Conservation (phyloP, 2,797 vertebrate species). For the Kryptolebias ocellatus region DNA sequence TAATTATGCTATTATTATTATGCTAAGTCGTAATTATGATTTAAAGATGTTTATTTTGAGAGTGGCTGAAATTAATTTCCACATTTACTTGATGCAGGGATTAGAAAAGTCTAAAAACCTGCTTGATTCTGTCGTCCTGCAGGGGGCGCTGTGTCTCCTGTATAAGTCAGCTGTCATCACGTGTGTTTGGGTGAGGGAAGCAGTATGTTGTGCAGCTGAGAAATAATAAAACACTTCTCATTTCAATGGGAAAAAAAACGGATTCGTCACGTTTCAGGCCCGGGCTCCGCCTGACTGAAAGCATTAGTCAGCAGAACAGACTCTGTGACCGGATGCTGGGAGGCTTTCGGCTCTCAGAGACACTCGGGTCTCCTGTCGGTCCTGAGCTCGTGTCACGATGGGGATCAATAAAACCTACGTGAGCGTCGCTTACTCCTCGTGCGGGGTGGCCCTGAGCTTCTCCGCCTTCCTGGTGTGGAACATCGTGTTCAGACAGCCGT, state of each 20-base stretch:
- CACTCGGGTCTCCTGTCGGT: not conserved
- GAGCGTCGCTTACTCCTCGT: conserved; percentile 83
- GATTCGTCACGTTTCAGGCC: conserved; percentile 41
- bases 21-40: too few species aligned
- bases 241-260: conserved; percentile 2
- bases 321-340: conserved; percentile 37
- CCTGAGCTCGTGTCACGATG: conserved; percentile 50
- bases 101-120: not conserved
- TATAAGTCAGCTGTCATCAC: fast-evolving
- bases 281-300: not conserved
- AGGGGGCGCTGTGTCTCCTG: conserved; percentile 41
- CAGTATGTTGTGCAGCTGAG: conserved; percentile 8
- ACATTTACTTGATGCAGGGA: too few species aligned
- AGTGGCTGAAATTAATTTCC: too few species aligned
- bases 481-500: conserved; percentile 85
- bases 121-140: conserved; percentile 6
- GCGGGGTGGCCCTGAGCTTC: conserved; percentile 83
- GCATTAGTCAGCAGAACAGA: conserved; percentile 34
- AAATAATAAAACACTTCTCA: not conserved
- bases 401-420: conserved; percentile 78
- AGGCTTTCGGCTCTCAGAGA: not conserved
- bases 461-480: conserved; percentile 91
- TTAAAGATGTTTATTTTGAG: too few species aligned
- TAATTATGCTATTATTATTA: too few species aligned
- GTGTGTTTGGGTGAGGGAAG: conserved; percentile 16